Evolutionary conservation across 1,140 invertebrate genomes (phyloP).

Genomic region (Mercenaria mercenaria): DNA sequence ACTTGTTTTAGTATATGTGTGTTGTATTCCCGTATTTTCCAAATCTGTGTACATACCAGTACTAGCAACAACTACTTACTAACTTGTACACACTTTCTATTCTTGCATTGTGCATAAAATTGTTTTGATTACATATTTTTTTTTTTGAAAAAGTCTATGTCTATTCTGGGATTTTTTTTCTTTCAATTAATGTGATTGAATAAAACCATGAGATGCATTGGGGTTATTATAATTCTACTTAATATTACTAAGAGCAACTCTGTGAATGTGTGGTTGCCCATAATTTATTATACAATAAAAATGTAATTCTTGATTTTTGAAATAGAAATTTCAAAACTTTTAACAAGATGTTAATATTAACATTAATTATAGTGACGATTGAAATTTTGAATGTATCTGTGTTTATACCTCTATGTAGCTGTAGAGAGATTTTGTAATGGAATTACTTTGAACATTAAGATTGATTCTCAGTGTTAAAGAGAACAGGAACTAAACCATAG

Average conservation of each 20-base stretch:
- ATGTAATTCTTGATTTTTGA: neutral
- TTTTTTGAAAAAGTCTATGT: too few relatives aligned
- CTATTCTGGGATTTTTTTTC: too few relatives aligned
- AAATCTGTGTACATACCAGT: neutral
- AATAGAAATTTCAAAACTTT: neutral
- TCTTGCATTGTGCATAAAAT: neutral
- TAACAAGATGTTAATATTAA: neutral
- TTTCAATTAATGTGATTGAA: neutral
- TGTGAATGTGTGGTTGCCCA: neutral
- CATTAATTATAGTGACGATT: slow-evolving; percentile 9
- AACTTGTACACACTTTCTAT: neutral
- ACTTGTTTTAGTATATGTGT: slow-evolving; percentile 2
- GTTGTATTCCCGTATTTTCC: slow-evolving; percentile 8
- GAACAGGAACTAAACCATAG: neutral
- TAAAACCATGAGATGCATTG: slow-evolving; percentile 16
- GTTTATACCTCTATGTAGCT: slow-evolving; percentile 29
- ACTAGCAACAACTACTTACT: slow-evolving; percentile 25
- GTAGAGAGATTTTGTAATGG: neutral
- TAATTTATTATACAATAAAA: neutral
- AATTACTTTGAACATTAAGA: neutral
- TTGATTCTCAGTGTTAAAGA: neutral
- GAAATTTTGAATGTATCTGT: slow-evolving; percentile 27
- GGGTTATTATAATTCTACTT: neutral
- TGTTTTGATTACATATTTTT: too few relatives aligned
- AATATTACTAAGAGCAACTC: neutral